Conservation (phyloP, 2,888 invertebrate species). For the Thumatha senex region DNA sequence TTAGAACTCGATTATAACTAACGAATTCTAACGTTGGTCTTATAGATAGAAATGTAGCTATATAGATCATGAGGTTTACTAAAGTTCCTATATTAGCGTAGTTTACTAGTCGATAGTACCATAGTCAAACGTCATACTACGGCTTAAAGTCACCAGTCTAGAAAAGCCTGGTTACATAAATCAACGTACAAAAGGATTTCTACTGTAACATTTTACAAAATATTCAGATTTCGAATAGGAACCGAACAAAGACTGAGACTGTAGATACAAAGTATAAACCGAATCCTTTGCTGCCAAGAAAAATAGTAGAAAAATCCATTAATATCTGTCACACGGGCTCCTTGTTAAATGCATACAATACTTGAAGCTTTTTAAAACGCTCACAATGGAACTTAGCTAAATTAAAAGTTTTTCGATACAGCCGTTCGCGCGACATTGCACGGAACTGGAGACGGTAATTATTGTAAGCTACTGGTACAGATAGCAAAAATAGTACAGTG, state of each 20-base stretch:
- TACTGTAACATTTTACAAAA: not conserved
- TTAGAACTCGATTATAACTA: too few relatives aligned
- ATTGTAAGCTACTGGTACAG: slow-evolving; percentile 61
- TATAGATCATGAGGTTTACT: too few relatives aligned
- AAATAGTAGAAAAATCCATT: slow-evolving; percentile 81
- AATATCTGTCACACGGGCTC: slow-evolving; percentile 78
- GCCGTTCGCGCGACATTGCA: slow-evolving; percentile 77
- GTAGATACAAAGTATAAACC: slow-evolving; percentile 57
- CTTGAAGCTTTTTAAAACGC: slow-evolving; percentile 81
- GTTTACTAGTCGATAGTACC: too few relatives aligned
- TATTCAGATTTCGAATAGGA: slow-evolving; percentile 21
- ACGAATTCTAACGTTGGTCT: too few relatives aligned
- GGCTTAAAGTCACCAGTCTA: too few relatives aligned
- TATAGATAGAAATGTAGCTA: too few relatives aligned
- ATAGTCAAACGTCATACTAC: too few relatives aligned
- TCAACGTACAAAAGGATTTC: not conserved
- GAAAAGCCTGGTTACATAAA: too few relatives aligned
- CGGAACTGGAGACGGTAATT: slow-evolving; percentile 78
- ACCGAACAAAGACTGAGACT: slow-evolving; percentile 71
- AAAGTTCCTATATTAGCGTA: too few relatives aligned
- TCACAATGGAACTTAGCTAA: slow-evolving; percentile 82
- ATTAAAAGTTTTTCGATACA: slow-evolving; percentile 83
- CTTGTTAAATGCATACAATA: slow-evolving; percentile 84
- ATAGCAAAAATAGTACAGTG: slow-evolving; percentile 24
- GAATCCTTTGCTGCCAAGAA: slow-evolving; percentile 76